phyloP scores from a whole-genome alignment of 2,888 invertebrate genomes.

The Lottia scabra region DNA sequence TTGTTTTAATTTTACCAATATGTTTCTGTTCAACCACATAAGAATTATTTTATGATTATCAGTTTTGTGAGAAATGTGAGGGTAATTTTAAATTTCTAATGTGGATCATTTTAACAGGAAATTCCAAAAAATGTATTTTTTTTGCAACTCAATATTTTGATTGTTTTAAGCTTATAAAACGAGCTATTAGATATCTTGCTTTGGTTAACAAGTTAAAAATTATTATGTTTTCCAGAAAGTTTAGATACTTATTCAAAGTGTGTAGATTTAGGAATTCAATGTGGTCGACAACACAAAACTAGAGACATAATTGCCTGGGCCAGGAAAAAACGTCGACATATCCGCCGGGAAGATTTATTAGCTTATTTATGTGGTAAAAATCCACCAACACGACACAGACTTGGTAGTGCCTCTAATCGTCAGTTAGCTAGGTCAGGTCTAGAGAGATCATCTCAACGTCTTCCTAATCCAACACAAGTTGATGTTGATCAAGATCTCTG shows the following conservation, averaged over 20 bases:
- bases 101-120: not conserved
- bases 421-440: constrained; percentile 18
- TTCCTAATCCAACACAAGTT: constrained; percentile 72
- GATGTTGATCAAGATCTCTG: constrained; percentile 75
- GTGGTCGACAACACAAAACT: constrained; percentile 80
- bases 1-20: constrained; percentile 1
- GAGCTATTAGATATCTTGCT: not conserved
- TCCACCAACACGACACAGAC: constrained; percentile 72
- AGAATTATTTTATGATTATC: not conserved
- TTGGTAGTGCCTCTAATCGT: constrained; percentile 13
- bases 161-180: too few relatives aligned
- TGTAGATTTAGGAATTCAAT: constrained; percentile 79
- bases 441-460: constrained; percentile 48
- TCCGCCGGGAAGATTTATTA: constrained; percentile 81
- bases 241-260: constrained; percentile 79
- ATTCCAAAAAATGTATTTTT: not conserved
- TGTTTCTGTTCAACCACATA: not conserved
- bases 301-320: constrained; percentile 84
- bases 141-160: not conserved
- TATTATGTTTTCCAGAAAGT: constrained; percentile 74
- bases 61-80: not conserved
- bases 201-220: not conserved
- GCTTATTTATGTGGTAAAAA: constrained; percentile 79
- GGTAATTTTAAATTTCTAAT: too few relatives aligned
- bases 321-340: constrained; percentile 77